Conservation (phyloP, 2,797 vertebrate genomes). For the Argyrosomus regius region DNA sequence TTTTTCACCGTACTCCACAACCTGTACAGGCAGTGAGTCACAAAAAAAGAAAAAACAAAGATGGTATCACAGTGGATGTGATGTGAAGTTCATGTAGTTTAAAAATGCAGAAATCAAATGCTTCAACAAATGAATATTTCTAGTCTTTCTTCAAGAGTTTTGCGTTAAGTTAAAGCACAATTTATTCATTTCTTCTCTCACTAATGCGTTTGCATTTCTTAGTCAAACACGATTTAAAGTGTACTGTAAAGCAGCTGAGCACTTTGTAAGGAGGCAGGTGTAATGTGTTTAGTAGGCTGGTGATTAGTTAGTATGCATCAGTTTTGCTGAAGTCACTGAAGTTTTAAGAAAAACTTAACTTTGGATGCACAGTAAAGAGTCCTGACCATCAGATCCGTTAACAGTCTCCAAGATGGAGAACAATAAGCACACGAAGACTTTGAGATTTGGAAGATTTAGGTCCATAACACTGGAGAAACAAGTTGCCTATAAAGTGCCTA, state of each 20-base stretch:
- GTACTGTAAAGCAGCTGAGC: not conserved
- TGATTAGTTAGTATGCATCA: not conserved
- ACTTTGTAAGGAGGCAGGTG: not conserved
- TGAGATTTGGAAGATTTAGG: not conserved
- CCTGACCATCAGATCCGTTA: not conserved
- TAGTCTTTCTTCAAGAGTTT: conserved; percentile 5
- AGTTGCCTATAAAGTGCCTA: not conserved
- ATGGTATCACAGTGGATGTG: conserved; percentile 5
- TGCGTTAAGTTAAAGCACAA: not conserved
- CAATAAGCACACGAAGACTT: not conserved
- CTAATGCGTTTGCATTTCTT: not conserved
- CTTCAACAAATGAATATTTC: not conserved
- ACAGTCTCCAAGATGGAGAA: not conserved
- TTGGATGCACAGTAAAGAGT: conserved; percentile 2
- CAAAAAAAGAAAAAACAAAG: not conserved
- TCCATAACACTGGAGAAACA: not conserved
- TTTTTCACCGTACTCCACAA: not conserved
- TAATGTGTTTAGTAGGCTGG: not conserved
- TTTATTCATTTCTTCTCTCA: not conserved
- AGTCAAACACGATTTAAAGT: conserved; percentile 2
- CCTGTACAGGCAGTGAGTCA: not conserved
- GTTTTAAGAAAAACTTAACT: not conserved
- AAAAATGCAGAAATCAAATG: not conserved
- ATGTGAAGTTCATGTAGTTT: not conserved
- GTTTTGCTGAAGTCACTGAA: not conserved